These are phyloP conservation scores for Coluber constrictor DNA, from an alignment of 2,797 vertebrate species.

Conservation along the genomic window DNA sequence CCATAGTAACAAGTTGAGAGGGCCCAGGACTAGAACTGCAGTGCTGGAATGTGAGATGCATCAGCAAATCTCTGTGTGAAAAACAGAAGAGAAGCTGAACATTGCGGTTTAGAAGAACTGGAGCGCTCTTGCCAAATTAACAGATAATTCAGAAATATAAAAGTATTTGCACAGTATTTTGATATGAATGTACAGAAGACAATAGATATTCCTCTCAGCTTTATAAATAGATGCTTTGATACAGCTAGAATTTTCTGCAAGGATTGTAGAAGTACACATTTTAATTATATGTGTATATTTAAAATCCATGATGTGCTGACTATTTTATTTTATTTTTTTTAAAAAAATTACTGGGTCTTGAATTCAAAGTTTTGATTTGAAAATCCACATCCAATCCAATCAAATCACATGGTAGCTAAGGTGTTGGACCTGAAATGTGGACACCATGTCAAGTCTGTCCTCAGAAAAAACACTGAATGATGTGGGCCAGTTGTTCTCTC, in stretches of 20 bases:
- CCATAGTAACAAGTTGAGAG: constrained; percentile 25
- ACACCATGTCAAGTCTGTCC: not conserved
- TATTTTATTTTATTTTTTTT: not conserved
- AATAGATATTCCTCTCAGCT: not conserved
- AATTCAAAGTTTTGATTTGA: not conserved
- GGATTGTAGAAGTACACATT: not conserved
- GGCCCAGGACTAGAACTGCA: constrained; percentile 41
- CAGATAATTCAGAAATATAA: not conserved
- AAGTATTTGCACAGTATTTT: not conserved
- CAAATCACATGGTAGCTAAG: not conserved
- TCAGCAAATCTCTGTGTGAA: constrained; percentile 10
- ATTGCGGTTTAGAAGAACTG: not conserved
- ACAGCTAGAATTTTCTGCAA: not conserved
- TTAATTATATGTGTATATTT: not conserved
- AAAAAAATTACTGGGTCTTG: not conserved
- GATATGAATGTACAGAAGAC: not conserved
- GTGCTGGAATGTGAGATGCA: not conserved
- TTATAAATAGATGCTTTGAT: not conserved
- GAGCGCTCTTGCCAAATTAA: not conserved
- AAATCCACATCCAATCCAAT: not conserved
- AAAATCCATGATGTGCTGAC: not conserved
- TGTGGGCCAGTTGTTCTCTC: not conserved
- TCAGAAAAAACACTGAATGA: not conserved
- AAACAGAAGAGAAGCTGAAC: not conserved
- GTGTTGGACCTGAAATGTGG: not conserved